These are phyloP conservation scores for Anastrepha obliqua DNA, from an alignment of 1,140 invertebrate genomes.

Conservation along the genomic window DNA sequence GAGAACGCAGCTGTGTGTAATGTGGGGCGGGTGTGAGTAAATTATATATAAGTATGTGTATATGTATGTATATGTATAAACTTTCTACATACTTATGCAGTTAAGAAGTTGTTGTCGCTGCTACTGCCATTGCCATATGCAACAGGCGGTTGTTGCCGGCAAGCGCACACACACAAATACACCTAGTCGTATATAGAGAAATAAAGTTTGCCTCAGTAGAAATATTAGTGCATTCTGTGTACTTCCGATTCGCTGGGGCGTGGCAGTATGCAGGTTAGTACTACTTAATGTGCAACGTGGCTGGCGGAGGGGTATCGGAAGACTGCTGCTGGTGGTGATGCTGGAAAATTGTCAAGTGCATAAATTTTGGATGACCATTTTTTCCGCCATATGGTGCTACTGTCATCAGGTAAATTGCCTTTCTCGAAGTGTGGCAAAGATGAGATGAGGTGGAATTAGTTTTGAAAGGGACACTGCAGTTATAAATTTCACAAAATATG, in stretches of 20 bases:
- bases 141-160: constrained; percentile 51
- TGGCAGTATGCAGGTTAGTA: background rate
- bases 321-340: background rate
- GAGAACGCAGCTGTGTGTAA: background rate
- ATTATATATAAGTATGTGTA: constrained; percentile 5
- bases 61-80: background rate
- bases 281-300: background rate
- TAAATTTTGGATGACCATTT: constrained; percentile 45
- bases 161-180: background rate
- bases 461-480: background rate
- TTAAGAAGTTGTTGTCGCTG: background rate
- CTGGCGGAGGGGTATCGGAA: too few species aligned
- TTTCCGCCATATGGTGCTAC: constrained; percentile 49
- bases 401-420: constrained; percentile 51
- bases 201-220: constrained; percentile 23
- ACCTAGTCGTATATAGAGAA: background rate
- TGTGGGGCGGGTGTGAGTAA: background rate
- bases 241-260: constrained; percentile 8
- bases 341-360: constrained; percentile 37
- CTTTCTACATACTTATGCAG: background rate
- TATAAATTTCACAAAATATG: background rate
- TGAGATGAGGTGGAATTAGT: background rate
- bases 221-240: constrained; percentile 37
- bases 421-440: background rate
- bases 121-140: background rate